phyloP scores from a whole-genome alignment of 2,888 invertebrate genomes.

The Ornithoptera alexandrae region DNA sequence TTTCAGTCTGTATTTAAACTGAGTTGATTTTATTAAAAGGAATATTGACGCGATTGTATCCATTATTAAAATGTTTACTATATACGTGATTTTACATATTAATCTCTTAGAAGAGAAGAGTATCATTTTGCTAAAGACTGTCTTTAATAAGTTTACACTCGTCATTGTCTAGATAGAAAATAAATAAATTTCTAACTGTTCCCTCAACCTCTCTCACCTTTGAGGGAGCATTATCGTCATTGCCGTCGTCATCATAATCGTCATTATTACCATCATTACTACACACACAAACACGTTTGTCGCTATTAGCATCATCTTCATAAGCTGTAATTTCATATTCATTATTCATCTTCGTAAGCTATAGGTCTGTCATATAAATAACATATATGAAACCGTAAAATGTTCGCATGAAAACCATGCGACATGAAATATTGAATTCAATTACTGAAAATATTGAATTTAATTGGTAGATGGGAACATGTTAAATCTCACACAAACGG shows the following conservation, averaged over 20 bases:
- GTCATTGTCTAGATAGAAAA: no score
- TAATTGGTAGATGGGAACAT: neutral
- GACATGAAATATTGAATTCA: neutral
- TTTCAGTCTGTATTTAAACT: neutral
- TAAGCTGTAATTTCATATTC: neutral
- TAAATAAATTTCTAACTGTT: no score
- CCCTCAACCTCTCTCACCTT: no score
- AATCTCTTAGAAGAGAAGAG: no score
- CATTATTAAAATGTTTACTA: neutral
- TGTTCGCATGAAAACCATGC: neutral
- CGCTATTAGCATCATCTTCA: neutral
- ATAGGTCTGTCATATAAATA: neutral
- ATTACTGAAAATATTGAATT: neutral
- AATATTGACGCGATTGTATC: neutral
- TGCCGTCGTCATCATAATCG: no score
- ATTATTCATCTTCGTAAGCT: no score
- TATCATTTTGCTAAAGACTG: no score
- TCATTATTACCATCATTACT: no score
- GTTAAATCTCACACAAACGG: neutral
- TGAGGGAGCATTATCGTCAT: no score
- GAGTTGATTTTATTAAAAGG: neutral
- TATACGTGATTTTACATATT: neutral
- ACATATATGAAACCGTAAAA: neutral
- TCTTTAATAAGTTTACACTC: no score
- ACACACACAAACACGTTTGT: no score